Evolutionary conservation across 2,888 invertebrate species (phyloP).

Genomic region (Gortyna flavago): DNA sequence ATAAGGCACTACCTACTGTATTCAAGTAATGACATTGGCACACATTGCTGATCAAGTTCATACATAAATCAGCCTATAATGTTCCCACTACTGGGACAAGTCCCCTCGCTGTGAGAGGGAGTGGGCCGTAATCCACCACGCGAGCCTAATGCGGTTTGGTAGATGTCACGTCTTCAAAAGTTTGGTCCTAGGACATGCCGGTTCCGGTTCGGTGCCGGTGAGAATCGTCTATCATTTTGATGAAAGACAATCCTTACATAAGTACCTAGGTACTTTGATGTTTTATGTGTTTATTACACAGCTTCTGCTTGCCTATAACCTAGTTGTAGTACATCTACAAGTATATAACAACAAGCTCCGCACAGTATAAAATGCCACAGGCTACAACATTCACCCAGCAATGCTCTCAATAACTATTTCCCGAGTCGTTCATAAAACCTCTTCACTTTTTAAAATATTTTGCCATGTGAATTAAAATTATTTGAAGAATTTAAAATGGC

Average conservation of each 20-base stretch:
- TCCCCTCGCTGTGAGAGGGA: not conserved
- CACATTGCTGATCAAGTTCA: constrained; percentile 14
- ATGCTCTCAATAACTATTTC: constrained; percentile 27
- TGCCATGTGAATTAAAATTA: constrained; percentile 41
- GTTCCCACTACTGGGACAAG: not conserved
- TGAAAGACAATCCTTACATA: no score
- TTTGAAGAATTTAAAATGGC: constrained; percentile 49
- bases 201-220: no score
- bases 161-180: not conserved
- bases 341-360: constrained; percentile 1
- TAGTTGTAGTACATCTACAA: not conserved
- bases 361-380: constrained; percentile 38
- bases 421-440: constrained; percentile 20
- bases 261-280: not conserved
- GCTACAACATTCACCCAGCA: constrained; percentile 11
- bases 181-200: no score
- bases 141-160: not conserved
- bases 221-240: not conserved
- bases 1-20: not conserved
- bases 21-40: constrained; percentile 21
- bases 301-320: not conserved
- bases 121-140: not conserved
- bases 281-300: not conserved
- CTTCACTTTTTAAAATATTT: constrained; percentile 22
- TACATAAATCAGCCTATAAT: not conserved